phyloP scores from a whole-genome alignment of 1,140 invertebrate genomes.

The Cotesia vestalis region DNA sequence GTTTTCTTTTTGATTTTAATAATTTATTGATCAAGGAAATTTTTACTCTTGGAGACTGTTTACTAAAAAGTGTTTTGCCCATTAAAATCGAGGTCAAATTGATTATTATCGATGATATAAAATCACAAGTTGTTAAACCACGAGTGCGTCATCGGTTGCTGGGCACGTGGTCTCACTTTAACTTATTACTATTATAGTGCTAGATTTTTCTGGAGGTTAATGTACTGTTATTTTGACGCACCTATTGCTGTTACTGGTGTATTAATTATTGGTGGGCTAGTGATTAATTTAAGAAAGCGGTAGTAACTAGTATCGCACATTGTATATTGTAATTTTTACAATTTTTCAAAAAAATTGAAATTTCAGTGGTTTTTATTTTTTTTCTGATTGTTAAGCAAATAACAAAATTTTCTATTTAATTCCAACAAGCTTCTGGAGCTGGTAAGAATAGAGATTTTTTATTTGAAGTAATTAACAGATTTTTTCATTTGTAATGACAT shows the following conservation, averaged over 20 bases:
- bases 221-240: slow-evolving; percentile 12
- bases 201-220: slow-evolving; percentile 17
- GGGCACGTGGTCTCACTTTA: slow-evolving; percentile 22
- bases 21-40: background rate
- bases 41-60: too few relatives aligned
- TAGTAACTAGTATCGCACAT: too few relatives aligned
- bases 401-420: slow-evolving; percentile 3
- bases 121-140: background rate
- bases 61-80: background rate
- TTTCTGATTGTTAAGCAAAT: background rate
- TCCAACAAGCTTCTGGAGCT: slow-evolving; percentile 27
- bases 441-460: slow-evolving; percentile 29
- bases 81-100: slow-evolving; percentile 13
- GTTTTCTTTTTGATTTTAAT: background rate
- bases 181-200: slow-evolving; percentile 9
- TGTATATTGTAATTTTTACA: too few relatives aligned
- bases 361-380: background rate
- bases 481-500: background rate
- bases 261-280: background rate
- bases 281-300: background rate
- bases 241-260: background rate
- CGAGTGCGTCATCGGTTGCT: background rate
- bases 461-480: background rate
- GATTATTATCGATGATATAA: background rate
- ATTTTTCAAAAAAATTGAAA: too few relatives aligned